Evolutionary conservation across 2,888 invertebrate species (phyloP).

Genomic region (Phania funesta): DNA sequence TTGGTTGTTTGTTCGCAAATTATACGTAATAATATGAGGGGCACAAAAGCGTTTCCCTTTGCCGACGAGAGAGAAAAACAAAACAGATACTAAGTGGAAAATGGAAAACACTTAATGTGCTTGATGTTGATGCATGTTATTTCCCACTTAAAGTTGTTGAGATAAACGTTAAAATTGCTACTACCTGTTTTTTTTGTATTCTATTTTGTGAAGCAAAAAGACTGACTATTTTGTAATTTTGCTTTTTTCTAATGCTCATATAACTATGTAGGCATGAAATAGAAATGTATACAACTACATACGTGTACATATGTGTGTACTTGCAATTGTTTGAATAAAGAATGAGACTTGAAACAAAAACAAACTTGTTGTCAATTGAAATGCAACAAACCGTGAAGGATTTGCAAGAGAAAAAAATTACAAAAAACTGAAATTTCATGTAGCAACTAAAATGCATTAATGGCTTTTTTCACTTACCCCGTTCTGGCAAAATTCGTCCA

Average conservation of each 20-base stretch:
- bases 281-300: too few relatives aligned
- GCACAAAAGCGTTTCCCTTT: conserved; percentile 22
- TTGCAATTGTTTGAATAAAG: conserved; percentile 34
- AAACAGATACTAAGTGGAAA: conserved; percentile 35
- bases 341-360: conserved; percentile 17
- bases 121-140: conserved; percentile 45
- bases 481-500: conserved; percentile 93
- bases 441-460: neutral
- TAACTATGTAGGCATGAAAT: conserved; percentile 45
- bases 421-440: neutral
- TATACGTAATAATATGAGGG: conserved; percentile 42
- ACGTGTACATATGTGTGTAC: neutral
- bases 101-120: conserved; percentile 52
- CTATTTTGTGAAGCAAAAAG: neutral
- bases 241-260: conserved; percentile 31
- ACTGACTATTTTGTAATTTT: conserved; percentile 2
- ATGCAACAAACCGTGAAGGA: conserved; percentile 24
- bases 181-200: conserved; percentile 14
- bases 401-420: neutral
- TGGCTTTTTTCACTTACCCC: conserved; percentile 86
- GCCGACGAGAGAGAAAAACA: neutral
- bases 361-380: conserved; percentile 16
- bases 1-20: conserved; percentile 47
- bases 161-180: conserved; percentile 32
- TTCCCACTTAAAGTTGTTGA: conserved; percentile 56